Evolutionary conservation across 2,888 invertebrate genomes (phyloP), one percentile per base, ranked within the genome.

Genomic region (Amblyjoppa fuscipennis): DNA sequence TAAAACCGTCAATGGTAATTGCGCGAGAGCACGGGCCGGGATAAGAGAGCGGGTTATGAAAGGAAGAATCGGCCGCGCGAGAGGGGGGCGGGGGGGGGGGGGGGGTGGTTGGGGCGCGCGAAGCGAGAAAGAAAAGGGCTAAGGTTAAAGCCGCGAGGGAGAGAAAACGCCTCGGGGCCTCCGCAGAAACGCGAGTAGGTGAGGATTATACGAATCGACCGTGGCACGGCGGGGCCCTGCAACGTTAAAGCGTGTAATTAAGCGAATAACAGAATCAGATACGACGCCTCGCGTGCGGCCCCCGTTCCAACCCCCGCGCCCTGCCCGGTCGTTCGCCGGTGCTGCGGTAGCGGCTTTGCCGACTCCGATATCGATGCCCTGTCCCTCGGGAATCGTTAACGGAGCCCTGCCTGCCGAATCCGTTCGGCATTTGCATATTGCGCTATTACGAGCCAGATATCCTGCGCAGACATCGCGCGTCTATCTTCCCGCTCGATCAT

Each of bases 211-310:
- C 90, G 91, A 92, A 90, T 90, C 91, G 91, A 91, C 89, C 89
- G 91, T 90, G 89, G 89, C 86, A 85, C 90, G 90, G 90, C 89
- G 88, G 90, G 88, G 90, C 89, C 87, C 88, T 87, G 89, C 87
- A 88, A 90, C 91, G 92, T 90, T 92, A 91, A 92, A 90, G 91
- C 92, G 92, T 92, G 93, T 92, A 93, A 93, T 93, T 93, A 93
- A 93, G 92, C 92, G 92, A 90, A 91, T 93, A 93, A 93, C 92
- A 92, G 92, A 93, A 93, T 93, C 93, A 93, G 93, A 93, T 92
- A 92, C 89, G 92, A 92, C 90, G 90, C 91, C 89, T 91, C 89
- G 91, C 91, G 90, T 91, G 91, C 88, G 87, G 90, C 90, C 90
- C 74, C 91, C 89, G 41, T 41, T 41, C 41, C 41, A 9, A 9